Evolutionary conservation across 2,888 invertebrate genomes (phyloP).

Genomic region (Pristionchus maxplancki): DNA sequence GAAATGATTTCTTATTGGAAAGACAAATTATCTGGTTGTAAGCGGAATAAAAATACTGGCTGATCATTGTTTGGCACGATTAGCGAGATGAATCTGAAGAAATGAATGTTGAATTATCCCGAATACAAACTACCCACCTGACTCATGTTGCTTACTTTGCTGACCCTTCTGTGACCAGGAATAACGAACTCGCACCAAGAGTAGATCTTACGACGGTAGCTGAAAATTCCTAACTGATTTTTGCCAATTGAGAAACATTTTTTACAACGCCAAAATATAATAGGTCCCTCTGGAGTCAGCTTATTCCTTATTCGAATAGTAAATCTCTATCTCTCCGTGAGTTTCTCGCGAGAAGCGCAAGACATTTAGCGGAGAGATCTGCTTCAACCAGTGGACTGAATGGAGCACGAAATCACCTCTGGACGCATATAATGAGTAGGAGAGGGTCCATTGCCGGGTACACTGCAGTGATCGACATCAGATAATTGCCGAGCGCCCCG

Average conservation of each 20-base stretch:
- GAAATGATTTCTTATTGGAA: background rate
- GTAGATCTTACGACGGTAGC: constrained; percentile 18
- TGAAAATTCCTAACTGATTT: too few species aligned
- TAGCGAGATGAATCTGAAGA: background rate
- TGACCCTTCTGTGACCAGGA: background rate
- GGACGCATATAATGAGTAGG: background rate
- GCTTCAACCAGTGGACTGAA: background rate
- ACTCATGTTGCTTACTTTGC: background rate
- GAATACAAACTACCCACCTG: background rate
- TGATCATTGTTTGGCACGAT: background rate
- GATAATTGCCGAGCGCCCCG: constrained; percentile 25
- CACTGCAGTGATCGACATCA: constrained; percentile 7
- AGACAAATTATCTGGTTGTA: background rate
- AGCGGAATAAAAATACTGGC: background rate
- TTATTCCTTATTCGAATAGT: background rate
- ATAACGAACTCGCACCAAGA: background rate
- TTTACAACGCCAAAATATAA: too few species aligned
- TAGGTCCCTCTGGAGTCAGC: background rate
- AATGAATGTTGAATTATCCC: background rate
- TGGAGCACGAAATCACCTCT: background rate
- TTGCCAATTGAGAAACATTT: too few species aligned
- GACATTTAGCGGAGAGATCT: background rate
- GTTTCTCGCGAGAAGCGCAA: background rate
- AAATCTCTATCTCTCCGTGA: background rate
- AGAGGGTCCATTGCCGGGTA: constrained; percentile 23